A percentile compares a stretch with the other conserved stretches of the same genome.
These are phyloP conservation scores for Pitangus sulphuratus DNA, from an alignment of 2,797 vertebrate genomes.

Conservation along the genomic window DNA sequence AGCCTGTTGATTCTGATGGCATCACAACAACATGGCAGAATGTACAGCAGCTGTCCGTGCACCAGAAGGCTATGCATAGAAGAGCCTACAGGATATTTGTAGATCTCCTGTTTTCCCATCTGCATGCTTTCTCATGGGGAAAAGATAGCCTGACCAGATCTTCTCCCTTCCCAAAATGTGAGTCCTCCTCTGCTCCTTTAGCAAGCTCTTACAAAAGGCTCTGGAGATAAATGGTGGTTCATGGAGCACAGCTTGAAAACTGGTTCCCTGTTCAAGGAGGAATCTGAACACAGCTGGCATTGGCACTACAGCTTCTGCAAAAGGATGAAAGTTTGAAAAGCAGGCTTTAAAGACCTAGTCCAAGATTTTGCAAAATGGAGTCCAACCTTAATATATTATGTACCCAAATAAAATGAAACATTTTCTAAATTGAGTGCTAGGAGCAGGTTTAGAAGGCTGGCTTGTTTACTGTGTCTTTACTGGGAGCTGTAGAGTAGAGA, in stretches of 20 bases:
- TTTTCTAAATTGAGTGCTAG: background rate
- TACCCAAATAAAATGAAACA: background rate
- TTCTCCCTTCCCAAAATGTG: background rate
- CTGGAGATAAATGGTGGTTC: background rate
- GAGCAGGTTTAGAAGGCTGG: background rate
- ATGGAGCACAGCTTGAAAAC: background rate
- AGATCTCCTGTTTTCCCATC: background rate
- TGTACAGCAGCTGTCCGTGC: background rate
- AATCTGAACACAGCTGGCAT: background rate
- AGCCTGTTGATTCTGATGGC: conserved; percentile 46
- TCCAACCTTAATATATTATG: background rate
- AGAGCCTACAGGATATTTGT: background rate
- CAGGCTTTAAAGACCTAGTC: background rate
- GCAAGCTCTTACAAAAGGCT: background rate
- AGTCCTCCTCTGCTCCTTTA: background rate
- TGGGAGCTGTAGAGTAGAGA: conserved; percentile 49
- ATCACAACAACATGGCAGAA: conserved; percentile 4
- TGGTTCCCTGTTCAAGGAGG: background rate
- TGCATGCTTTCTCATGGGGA: background rate
- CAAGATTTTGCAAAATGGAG: background rate
- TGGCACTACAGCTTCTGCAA: background rate
- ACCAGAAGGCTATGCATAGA: background rate
- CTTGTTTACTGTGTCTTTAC: conserved; percentile 21
- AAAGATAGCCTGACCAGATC: background rate
- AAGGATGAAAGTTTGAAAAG: conserved; percentile 10